Evolutionary conservation across 2,113 vertebrate genomes (phyloP).

Genomic region (Ictalurus furcatus): DNA sequence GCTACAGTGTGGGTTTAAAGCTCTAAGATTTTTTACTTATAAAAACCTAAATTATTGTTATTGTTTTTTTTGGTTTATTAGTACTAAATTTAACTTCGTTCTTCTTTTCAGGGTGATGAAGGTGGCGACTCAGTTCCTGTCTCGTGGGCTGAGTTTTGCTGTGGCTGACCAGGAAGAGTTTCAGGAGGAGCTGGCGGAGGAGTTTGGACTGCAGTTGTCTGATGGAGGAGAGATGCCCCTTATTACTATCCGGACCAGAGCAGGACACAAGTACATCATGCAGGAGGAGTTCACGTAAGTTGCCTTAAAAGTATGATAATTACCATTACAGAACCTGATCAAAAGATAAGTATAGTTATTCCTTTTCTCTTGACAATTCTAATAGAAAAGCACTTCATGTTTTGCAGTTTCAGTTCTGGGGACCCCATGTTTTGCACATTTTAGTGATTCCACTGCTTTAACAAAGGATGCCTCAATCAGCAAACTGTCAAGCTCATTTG

Average conservation of each 20-base stretch:
- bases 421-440: background rate
- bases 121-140: slow-evolving; percentile 64
- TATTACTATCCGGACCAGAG: slow-evolving; percentile 67
- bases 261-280: slow-evolving; percentile 76
- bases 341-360: background rate
- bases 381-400: background rate
- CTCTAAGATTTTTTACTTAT: background rate
- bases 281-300: slow-evolving; percentile 78
- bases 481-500: background rate
- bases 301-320: background rate
- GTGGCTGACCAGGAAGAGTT: slow-evolving; percentile 74
- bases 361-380: background rate
- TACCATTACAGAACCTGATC: background rate
- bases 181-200: slow-evolving; percentile 72
- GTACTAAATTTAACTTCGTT: background rate
- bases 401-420: background rate
- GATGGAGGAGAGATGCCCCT: slow-evolving; percentile 68
- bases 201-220: slow-evolving; percentile 68
- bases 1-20: background rate
- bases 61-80: background rate
- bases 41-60: background rate
- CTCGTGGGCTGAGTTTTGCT: slow-evolving; percentile 67
- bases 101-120: slow-evolving; percentile 71
- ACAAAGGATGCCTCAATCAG: background rate
- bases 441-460: background rate